Evolutionary conservation across 2,113 vertebrate genomes (phyloP).

Genomic region (Agelaius tricolor): DNA sequence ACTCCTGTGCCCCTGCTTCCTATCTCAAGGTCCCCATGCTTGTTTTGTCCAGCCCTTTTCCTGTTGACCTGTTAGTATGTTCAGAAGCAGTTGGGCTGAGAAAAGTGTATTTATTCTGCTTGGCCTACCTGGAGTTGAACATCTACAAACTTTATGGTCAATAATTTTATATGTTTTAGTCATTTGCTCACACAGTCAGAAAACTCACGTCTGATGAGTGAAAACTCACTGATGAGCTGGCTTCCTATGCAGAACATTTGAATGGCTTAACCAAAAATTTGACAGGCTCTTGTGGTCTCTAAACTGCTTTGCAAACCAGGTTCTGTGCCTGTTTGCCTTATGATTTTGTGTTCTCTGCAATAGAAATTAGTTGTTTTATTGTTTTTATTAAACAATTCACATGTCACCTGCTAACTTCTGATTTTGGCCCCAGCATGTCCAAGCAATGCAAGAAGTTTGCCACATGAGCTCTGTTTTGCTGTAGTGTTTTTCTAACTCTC

Average conservation of each 20-base stretch:
- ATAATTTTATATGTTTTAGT: neutral
- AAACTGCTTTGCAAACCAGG: neutral
- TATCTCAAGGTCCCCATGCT: neutral
- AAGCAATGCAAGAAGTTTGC: neutral
- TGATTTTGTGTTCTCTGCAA: neutral
- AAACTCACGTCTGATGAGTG: accelerated
- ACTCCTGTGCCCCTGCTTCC: neutral
- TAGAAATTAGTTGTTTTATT: neutral
- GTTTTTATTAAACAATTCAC: neutral
- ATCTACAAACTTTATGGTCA: neutral
- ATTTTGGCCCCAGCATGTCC: neutral
- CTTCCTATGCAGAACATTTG: neutral
- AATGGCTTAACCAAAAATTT: neutral
- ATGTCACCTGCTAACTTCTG: neutral
- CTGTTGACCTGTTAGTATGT: neutral
- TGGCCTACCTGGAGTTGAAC: neutral
- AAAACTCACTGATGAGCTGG: accelerated
- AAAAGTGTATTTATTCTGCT: neutral
- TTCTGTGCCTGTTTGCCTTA: neutral
- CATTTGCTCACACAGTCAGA: neutral
- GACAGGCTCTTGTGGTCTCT: neutral
- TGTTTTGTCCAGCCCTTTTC: neutral
- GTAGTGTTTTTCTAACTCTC: neutral
- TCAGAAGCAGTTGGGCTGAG: neutral
- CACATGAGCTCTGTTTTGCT: neutral